These are phyloP conservation scores for Metellina segmentata DNA, from an alignment of 2,888 invertebrate species.

Conservation along the genomic window DNA sequence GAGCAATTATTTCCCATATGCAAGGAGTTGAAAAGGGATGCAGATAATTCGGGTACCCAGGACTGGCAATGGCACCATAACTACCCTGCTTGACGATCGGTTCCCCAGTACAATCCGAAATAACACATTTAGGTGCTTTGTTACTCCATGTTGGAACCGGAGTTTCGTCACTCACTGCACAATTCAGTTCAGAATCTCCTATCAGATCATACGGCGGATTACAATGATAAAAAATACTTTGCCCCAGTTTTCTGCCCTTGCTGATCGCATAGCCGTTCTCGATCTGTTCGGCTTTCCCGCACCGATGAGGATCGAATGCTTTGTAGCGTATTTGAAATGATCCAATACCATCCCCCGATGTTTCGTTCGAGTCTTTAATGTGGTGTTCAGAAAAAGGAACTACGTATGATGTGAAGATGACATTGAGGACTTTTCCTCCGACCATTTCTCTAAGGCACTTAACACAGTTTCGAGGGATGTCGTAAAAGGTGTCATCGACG, in stretches of 20 bases:
- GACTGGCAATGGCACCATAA: slow-evolving; percentile 69
- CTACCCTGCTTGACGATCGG: slow-evolving; percentile 35
- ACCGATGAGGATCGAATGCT: slow-evolving; percentile 71
- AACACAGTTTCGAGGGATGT: slow-evolving; percentile 76
- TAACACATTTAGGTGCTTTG: slow-evolving; percentile 63
- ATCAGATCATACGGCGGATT: slow-evolving; percentile 73
- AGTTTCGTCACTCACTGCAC: slow-evolving; percentile 47
- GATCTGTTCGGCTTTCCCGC: slow-evolving; percentile 55
- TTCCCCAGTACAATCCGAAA: slow-evolving; percentile 66
- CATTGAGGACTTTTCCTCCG: slow-evolving; percentile 62
- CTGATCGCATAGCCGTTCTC: slow-evolving; percentile 60
- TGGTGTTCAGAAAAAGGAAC: slow-evolving; percentile 39
- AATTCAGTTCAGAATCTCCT: slow-evolving; percentile 55
- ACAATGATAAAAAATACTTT: slow-evolving; percentile 65
- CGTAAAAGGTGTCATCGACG: slow-evolving; percentile 69
- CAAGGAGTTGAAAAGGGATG: slow-evolving; percentile 51
- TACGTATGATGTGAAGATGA: slow-evolving; percentile 58
- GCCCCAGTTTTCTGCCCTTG: slow-evolving; percentile 65
- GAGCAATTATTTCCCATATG: slow-evolving; percentile 70
- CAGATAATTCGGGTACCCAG: slow-evolving; percentile 68
- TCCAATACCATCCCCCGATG: slow-evolving; percentile 49
- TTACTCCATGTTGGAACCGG: slow-evolving; percentile 73
- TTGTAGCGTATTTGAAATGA: slow-evolving; percentile 75
- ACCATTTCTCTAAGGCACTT: slow-evolving; percentile 74
- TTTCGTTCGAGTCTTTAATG: slow-evolving; percentile 30